Conservation (phyloP, 2,113 vertebrate genomes). For the Oncorhynchus kisutch region DNA sequence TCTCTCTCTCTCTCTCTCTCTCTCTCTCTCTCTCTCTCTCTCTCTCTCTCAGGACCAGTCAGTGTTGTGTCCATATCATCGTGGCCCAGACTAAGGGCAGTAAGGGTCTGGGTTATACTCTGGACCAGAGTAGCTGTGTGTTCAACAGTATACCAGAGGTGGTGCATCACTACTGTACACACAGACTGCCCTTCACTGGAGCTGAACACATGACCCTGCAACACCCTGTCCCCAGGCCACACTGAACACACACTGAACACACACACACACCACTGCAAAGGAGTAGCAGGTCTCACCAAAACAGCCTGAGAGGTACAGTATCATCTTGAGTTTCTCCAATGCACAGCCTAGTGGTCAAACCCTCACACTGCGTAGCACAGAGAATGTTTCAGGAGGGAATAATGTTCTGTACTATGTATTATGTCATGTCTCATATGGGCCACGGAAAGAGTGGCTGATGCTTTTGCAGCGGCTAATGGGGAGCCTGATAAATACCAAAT, state of each 20-base stretch:
- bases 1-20: too few relatives aligned
- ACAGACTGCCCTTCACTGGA: conserved; percentile 92
- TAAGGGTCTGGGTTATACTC: conserved; percentile 81
- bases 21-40: neutral
- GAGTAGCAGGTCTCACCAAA: too few relatives aligned
- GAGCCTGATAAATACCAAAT: too few relatives aligned
- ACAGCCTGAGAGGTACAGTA: too few relatives aligned
- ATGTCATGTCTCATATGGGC: too few relatives aligned
- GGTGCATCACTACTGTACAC: conserved; percentile 86
- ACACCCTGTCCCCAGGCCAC: conserved; percentile 76
- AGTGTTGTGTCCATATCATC: conserved; percentile 95
- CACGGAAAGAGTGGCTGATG: too few relatives aligned
- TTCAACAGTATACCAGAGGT: conserved; percentile 89
- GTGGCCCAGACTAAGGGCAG: conserved; percentile 93
- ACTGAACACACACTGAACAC: conserved; percentile 45
- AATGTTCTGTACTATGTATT: too few relatives aligned
- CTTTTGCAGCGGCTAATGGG: too few relatives aligned
- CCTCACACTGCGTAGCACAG: too few relatives aligned
- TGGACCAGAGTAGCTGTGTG: conserved; percentile 87
- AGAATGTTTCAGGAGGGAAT: too few relatives aligned
- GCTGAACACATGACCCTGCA: conserved; percentile 94
- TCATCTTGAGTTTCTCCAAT: too few relatives aligned
- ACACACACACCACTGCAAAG: neutral
- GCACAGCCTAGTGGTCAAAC: too few relatives aligned
- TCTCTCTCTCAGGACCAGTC: conserved; percentile 81